phyloP scores from a whole-genome alignment of 2,797 vertebrate genomes.

The Lycodopsis pacificus region DNA sequence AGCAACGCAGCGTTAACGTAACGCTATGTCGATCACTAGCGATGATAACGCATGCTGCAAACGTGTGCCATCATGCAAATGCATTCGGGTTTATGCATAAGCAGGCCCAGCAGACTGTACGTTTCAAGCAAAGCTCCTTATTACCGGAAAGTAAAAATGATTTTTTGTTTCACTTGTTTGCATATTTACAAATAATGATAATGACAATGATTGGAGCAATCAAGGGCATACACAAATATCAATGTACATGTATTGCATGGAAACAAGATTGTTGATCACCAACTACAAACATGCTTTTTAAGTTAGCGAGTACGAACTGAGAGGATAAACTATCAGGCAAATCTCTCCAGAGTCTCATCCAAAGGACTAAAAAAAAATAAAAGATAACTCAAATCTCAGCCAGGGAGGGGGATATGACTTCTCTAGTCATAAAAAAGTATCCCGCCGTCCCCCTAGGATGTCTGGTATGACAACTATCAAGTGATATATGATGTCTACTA shows the following conservation, averaged over 20 bases:
- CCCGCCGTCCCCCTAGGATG: not conserved
- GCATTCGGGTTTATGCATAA: not conserved
- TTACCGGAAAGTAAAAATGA: not conserved
- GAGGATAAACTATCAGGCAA: conserved; percentile 62
- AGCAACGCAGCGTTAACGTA: conserved; percentile 20
- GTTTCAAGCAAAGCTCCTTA: not conserved
- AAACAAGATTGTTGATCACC: conserved; percentile 34
- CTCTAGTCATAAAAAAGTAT: conserved; percentile 34
- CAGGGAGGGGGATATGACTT: conserved; percentile 36
- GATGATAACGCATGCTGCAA: conserved; percentile 25
- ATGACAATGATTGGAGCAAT: not conserved
- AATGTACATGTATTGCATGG: not conserved
- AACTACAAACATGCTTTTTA: conserved; percentile 58
- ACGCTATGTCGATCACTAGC: conserved; percentile 31
- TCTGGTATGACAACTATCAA: conserved; percentile 17
- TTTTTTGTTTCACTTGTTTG: not conserved
- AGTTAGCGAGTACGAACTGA: conserved; percentile 38
- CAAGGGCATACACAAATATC: not conserved
- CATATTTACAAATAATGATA: not conserved
- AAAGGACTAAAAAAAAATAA: conserved; percentile 36
- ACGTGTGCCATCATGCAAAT: conserved; percentile 6
- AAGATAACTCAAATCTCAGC: conserved; percentile 23
- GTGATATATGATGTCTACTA: conserved; percentile 7
- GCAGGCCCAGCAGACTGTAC: not conserved
- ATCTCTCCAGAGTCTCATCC: conserved; percentile 43